phyloP scores from a whole-genome alignment of 2,113 vertebrate species.

The Pedetes capensis region DNA sequence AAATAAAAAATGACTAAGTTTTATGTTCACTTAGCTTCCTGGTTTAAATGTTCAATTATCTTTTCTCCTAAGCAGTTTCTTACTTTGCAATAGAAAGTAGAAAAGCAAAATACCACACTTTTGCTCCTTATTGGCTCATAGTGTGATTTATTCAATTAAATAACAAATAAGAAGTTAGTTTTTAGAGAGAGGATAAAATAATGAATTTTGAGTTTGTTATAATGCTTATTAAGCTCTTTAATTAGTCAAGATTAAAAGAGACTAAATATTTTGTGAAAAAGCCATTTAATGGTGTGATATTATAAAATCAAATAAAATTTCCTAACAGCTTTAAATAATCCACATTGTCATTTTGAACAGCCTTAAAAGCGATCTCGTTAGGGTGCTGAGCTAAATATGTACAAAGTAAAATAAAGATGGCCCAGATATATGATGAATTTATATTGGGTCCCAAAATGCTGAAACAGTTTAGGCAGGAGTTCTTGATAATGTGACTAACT shows the following conservation, averaged over 20 bases:
- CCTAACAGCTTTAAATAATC: neutral
- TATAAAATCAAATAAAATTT: neutral
- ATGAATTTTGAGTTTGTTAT: neutral
- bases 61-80: neutral
- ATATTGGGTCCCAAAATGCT: neutral
- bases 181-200: neutral
- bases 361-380: neutral
- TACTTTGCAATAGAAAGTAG: neutral
- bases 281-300: neutral
- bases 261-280: neutral
- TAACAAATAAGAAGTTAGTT: neutral
- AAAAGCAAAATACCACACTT: neutral
- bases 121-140: neutral
- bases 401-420: neutral
- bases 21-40: neutral
- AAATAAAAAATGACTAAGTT: slow-evolving; percentile 11
- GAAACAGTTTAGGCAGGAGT: neutral
- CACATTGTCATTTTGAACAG: neutral
- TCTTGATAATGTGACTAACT: neutral
- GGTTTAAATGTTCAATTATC: neutral
- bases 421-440: neutral
- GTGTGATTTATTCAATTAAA: neutral
- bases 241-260: neutral
- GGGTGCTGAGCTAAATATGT: neutral
- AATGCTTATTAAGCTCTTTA: neutral